phyloP scores from a whole-genome alignment of 2,113 vertebrate genomes.

The Hippocampus mohnikei region DNA sequence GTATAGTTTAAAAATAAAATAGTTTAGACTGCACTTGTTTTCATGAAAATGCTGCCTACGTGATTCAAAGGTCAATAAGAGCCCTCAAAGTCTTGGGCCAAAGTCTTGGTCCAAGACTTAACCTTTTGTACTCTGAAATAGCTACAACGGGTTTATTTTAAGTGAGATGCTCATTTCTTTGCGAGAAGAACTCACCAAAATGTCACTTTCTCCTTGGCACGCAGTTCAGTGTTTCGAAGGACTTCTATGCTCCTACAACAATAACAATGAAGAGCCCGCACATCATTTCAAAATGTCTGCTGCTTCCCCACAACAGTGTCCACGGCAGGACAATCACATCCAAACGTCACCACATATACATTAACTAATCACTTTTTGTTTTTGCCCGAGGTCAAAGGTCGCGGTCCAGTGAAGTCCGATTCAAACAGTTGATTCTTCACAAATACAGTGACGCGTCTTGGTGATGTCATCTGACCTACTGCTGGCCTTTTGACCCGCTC shows the following conservation, averaged over 20 bases:
- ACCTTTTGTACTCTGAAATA: no score
- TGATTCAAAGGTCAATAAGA: background rate
- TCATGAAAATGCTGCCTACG: background rate
- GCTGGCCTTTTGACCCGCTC: constrained; percentile 53
- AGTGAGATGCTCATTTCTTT: no score
- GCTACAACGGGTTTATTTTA: no score
- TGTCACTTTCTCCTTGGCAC: no score
- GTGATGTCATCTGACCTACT: constrained; percentile 61
- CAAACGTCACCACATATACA: constrained; percentile 17
- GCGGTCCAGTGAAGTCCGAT: constrained; percentile 15
- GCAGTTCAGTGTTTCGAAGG: background rate
- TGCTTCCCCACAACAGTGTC: background rate
- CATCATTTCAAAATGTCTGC: background rate
- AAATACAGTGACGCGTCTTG: constrained; percentile 31
- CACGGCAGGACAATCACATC: background rate
- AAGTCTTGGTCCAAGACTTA: no score
- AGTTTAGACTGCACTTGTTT: background rate
- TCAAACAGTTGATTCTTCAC: constrained; percentile 23
- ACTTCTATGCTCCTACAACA: background rate
- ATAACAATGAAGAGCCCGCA: background rate
- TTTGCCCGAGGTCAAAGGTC: constrained; percentile 47
- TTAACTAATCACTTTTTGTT: constrained; percentile 42
- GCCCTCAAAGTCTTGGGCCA: no score
- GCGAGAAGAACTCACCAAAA: no score
- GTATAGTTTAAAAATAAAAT: background rate